These are phyloP conservation scores for Agrypnus murinus DNA, from an alignment of 2,888 invertebrate genomes.

Conservation along the genomic window DNA sequence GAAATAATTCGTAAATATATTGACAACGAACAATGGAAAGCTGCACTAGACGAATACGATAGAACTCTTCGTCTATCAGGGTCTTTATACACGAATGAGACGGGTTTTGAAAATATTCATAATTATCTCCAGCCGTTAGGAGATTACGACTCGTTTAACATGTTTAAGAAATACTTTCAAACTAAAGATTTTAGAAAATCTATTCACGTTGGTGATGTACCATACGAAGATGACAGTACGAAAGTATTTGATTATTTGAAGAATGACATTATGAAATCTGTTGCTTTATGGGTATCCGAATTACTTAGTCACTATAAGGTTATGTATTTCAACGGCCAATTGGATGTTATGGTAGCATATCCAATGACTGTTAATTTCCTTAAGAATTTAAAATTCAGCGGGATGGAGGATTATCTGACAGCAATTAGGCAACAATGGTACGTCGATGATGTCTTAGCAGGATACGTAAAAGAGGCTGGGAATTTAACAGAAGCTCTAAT, in stretches of 20 bases:
- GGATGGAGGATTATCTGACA: constrained; percentile 76
- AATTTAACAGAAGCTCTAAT: constrained; percentile 83
- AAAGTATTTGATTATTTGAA: constrained; percentile 81
- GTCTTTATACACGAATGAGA: constrained; percentile 82
- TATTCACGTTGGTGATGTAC: constrained; percentile 89
- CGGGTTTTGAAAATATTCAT: constrained; percentile 85
- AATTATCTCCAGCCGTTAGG: constrained; percentile 77
- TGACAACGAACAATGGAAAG: constrained; percentile 76
- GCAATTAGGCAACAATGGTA: constrained; percentile 80
- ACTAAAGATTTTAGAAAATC: constrained; percentile 78
- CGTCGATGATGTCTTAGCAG: constrained; percentile 79
- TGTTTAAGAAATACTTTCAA: constrained; percentile 77
- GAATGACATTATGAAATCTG: constrained; percentile 87
- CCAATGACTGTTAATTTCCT: constrained; percentile 87
- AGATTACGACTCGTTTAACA: constrained; percentile 70
- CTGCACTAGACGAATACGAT: constrained; percentile 85
- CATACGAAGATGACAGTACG: constrained; percentile 77
- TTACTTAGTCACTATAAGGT: constrained; percentile 80
- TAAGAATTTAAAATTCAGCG: constrained; percentile 79
- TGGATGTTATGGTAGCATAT: constrained; percentile 92
- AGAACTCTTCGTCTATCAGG: constrained; percentile 69
- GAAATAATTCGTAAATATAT: constrained; percentile 76
- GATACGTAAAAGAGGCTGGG: constrained; percentile 80
- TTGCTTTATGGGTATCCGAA: constrained; percentile 82
- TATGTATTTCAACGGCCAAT: constrained; percentile 89